These are phyloP conservation scores for Tringa solitaria DNA, from an alignment of 2,113 vertebrate species.

Conservation along the genomic window DNA sequence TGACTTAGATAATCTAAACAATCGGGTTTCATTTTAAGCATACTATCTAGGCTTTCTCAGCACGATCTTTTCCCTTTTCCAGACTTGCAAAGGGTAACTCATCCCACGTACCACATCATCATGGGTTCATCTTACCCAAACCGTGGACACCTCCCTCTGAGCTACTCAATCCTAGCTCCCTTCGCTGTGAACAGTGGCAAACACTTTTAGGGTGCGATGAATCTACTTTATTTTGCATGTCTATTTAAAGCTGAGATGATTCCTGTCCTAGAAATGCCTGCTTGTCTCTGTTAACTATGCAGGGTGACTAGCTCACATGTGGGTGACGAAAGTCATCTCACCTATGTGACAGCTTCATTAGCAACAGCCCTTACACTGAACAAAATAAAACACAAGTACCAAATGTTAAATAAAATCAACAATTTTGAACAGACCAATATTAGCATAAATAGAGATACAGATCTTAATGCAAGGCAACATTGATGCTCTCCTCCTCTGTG, in stretches of 20 bases:
- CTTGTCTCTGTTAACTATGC: background rate
- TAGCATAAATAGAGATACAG: background rate
- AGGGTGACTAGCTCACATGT: background rate
- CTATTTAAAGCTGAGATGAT: conserved; percentile 14
- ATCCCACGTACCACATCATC: background rate
- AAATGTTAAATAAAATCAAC: background rate
- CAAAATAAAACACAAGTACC: background rate
- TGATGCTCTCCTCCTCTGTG: background rate
- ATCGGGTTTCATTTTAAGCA: background rate
- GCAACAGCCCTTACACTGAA: background rate
- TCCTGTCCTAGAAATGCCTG: conserved; percentile 30
- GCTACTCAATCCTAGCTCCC: background rate
- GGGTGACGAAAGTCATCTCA: background rate
- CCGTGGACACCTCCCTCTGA: background rate
- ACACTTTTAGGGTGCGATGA: background rate
- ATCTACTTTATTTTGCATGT: background rate
- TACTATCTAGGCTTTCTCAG: background rate
- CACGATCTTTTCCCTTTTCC: background rate
- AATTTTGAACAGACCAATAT: background rate
- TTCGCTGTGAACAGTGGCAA: background rate
- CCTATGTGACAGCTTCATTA: background rate
- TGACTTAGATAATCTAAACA: background rate
- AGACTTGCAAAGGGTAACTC: background rate
- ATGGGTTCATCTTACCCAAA: background rate
- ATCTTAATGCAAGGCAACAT: background rate